Conservation (phyloP, 2,888 invertebrate species). For the Parnassius glacialis region DNA sequence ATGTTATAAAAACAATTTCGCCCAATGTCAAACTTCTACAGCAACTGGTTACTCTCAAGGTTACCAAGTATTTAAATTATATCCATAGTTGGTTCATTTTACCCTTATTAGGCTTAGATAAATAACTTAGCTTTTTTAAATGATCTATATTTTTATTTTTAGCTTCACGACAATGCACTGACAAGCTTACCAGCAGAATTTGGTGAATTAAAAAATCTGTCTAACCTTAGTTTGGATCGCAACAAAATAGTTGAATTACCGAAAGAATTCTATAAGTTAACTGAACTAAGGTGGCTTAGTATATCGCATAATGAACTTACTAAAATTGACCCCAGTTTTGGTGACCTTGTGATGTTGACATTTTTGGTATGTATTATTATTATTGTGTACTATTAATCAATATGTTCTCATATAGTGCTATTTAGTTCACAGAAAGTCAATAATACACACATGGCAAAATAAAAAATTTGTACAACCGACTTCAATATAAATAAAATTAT, state of each 20-base stretch:
- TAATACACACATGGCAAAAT: too few species aligned
- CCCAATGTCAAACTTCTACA: constrained; percentile 83
- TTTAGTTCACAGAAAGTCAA: too few species aligned
- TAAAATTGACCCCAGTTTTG: constrained; percentile 85
- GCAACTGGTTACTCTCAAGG: constrained; percentile 86
- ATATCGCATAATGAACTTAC: constrained; percentile 87
- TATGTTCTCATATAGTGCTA: too few species aligned
- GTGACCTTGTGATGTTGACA: constrained; percentile 88
- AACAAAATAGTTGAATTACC: constrained; percentile 85
- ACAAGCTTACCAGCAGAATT: constrained; percentile 86
- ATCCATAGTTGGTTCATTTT: neutral
- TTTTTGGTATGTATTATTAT: constrained; percentile 56
- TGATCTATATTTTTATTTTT: constrained; percentile 33
- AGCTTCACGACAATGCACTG: constrained; percentile 93
- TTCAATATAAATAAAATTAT: too few species aligned
- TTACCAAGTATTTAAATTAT: constrained; percentile 54
- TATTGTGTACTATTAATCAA: too few species aligned
- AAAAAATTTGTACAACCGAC: too few species aligned
- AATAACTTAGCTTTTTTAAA: neutral
- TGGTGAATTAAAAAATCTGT: constrained; percentile 84
- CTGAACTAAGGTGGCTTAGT: constrained; percentile 85
- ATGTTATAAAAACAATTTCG: constrained; percentile 84
- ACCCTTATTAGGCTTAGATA: neutral
- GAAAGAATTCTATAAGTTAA: constrained; percentile 84
- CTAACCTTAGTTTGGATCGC: constrained; percentile 84